Conservation (phyloP, 2,113 vertebrate genomes). For the Pantherophis guttatus region DNA sequence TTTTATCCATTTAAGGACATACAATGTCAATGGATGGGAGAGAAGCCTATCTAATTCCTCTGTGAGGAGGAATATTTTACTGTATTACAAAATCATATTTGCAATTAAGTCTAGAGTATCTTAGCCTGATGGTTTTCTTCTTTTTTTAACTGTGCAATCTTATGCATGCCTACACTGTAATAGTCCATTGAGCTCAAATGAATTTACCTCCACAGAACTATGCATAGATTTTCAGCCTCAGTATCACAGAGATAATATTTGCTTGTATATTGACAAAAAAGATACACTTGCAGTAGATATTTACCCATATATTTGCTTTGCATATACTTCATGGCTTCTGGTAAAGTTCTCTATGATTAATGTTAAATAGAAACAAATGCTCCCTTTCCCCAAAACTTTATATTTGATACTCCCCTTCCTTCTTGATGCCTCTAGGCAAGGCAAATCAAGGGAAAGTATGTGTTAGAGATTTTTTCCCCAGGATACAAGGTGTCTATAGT, state of each 20-base stretch:
- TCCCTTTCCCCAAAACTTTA: not conserved
- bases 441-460: not conserved
- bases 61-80: slow-evolving; percentile 33
- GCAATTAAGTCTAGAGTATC: not conserved
- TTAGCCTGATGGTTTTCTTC: not conserved
- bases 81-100: slow-evolving; percentile 22
- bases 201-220: not conserved
- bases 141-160: not conserved
- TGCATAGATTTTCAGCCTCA: not conserved
- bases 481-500: not conserved
- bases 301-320: not conserved
- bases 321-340: not conserved
- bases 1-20: slow-evolving; percentile 35
- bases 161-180: not conserved
- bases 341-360: not conserved
- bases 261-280: not conserved
- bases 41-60: slow-evolving; percentile 7
- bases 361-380: not conserved
- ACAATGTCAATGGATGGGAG: not conserved
- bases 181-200: not conserved
- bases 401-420: not conserved
- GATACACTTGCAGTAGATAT: not conserved
- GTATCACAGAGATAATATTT: not conserved
- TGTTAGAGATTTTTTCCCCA: not conserved
- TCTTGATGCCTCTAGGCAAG: not conserved